Percentiles rank a stretch among this genome's conserved stretches.
Evolutionary conservation across 2,888 invertebrate genomes (phyloP).

Genomic region (Lochmaea capreae): DNA sequence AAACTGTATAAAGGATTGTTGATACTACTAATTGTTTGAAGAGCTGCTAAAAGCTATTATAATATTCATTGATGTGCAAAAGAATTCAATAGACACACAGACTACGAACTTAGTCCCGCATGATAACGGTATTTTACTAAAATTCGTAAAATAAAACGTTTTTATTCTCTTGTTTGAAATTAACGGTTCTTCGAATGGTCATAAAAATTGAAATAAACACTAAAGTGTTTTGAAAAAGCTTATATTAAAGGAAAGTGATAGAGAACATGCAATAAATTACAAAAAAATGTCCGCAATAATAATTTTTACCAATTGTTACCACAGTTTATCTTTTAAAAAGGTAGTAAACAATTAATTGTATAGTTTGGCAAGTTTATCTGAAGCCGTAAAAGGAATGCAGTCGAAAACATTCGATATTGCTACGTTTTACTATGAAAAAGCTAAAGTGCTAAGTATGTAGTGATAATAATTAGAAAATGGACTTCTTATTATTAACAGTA

Average conservation of each 20-base stretch:
- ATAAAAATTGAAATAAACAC: not conserved
- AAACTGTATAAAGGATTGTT: slow-evolving; percentile 33
- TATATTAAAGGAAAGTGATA: not conserved
- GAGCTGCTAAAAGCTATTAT: slow-evolving; percentile 36
- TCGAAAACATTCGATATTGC: too few relatives aligned
- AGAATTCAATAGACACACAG: slow-evolving; percentile 52
- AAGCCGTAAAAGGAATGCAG: too few relatives aligned
- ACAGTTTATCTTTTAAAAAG: too few relatives aligned
- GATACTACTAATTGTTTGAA: slow-evolving; percentile 35
- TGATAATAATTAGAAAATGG: too few relatives aligned
- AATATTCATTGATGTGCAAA: slow-evolving; percentile 41
- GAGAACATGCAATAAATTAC: not conserved
- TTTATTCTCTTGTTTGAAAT: slow-evolving; percentile 25
- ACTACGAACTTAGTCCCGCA: slow-evolving; percentile 49
- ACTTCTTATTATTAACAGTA: too few relatives aligned
- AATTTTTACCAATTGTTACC: too few relatives aligned
- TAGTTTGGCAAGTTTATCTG: too few relatives aligned
- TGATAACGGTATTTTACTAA: slow-evolving; percentile 23
- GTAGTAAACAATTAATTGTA: too few relatives aligned
- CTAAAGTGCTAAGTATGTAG: too few relatives aligned
- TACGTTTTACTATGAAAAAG: too few relatives aligned
- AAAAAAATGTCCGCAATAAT: too few relatives aligned
- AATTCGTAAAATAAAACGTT: slow-evolving; percentile 20
- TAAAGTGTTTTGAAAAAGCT: not conserved
- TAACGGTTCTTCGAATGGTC: slow-evolving; percentile 6